Percentiles rank a stretch among this genome's conserved stretches.
Conservation (phyloP, 2,797 vertebrate genomes). For the Jordanella pulchra region DNA sequence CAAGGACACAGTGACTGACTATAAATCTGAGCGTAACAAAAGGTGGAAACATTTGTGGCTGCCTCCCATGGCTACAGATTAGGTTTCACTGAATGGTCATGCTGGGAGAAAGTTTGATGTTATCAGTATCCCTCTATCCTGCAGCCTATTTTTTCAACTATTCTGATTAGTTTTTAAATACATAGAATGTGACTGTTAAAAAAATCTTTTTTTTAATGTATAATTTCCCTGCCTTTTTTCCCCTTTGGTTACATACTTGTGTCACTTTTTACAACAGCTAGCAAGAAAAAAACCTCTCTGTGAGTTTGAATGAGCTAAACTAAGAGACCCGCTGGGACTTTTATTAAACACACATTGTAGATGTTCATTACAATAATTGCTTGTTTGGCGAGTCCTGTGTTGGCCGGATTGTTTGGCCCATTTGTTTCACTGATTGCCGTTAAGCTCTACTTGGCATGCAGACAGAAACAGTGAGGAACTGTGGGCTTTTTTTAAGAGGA, state of each 20-base stretch:
- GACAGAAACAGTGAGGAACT: neutral
- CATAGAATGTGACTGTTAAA: neutral
- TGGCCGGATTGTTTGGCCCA: constrained; percentile 24
- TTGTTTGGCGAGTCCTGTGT: constrained; percentile 27
- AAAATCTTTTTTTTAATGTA: constrained; percentile 25
- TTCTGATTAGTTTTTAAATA: constrained; percentile 14
- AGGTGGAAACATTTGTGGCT: constrained; percentile 72
- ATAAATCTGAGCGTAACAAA: constrained; percentile 76
- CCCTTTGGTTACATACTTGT: constrained; percentile 3
- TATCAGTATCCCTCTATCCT: constrained; percentile 38
- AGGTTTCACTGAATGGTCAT: constrained; percentile 43
- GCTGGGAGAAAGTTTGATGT: constrained; percentile 44
- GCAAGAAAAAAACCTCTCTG: constrained; percentile 10
- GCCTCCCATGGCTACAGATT: constrained; percentile 63
- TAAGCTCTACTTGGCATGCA: constrained; percentile 9
- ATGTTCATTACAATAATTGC: constrained; percentile 48
- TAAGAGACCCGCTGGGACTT: constrained; percentile 15
- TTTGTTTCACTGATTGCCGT: constrained; percentile 34
- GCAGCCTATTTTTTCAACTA: neutral
- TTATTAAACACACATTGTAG: constrained; percentile 41
- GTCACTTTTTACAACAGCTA: constrained; percentile 22
- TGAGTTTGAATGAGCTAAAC: constrained; percentile 33
- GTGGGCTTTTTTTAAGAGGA: neutral
- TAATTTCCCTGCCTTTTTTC: constrained; percentile 32
- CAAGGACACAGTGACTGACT: constrained; percentile 58